phyloP scores from a whole-genome alignment of 2,888 invertebrate genomes.

The Orthosia cruda region DNA sequence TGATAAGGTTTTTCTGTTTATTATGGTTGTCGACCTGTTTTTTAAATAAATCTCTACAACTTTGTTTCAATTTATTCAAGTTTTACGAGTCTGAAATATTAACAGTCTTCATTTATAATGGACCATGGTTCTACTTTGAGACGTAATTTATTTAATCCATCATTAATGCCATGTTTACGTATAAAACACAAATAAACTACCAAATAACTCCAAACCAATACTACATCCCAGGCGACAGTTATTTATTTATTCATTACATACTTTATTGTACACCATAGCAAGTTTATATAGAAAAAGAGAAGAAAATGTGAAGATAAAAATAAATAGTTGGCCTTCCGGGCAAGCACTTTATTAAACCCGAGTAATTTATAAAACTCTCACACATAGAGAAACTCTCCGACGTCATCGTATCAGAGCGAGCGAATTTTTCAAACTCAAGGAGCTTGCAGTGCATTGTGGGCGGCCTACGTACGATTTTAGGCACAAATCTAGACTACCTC shows the following conservation, averaged over 20 bases:
- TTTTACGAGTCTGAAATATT: too few species aligned
- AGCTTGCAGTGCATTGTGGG: conserved; percentile 57
- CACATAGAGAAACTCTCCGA: conserved; percentile 39
- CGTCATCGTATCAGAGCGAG: conserved; percentile 19
- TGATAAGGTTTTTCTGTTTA: too few species aligned
- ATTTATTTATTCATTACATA: too few species aligned
- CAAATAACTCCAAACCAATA: background rate
- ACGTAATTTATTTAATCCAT: too few species aligned
- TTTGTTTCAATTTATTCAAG: too few species aligned
- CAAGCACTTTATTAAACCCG: conserved; percentile 41
- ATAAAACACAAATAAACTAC: background rate
- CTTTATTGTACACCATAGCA: too few species aligned
- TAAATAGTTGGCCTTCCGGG: conserved; percentile 15
- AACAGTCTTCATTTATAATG: too few species aligned
- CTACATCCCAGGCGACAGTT: conserved; percentile 3
- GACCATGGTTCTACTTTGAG: too few species aligned
- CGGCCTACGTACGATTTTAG: conserved; percentile 58
- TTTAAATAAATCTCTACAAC: too few species aligned
- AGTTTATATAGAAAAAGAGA: conserved; percentile 13
- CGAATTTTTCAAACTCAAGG: conserved; percentile 58
- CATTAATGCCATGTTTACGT: too few species aligned
- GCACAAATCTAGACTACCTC: conserved; percentile 61
- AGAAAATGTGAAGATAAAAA: conserved; percentile 19
- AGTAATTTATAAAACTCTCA: conserved; percentile 55
- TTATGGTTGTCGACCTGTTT: too few species aligned